phyloP scores from a whole-genome alignment of 1,140 invertebrate species.

The Scaptomyza montana region DNA sequence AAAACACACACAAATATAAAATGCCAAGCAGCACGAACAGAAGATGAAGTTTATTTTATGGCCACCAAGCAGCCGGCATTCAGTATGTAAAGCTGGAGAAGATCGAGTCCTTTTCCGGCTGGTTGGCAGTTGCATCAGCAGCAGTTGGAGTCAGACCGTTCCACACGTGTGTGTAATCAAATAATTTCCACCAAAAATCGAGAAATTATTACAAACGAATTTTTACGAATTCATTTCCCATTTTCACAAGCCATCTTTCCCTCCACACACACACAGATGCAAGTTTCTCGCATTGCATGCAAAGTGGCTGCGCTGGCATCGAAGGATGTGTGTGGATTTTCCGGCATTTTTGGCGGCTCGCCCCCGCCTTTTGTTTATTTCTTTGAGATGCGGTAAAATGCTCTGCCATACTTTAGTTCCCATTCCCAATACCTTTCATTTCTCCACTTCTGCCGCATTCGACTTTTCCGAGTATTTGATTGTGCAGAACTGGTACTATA shows the following conservation, averaged over 20 bases:
- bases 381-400: constrained; percentile 70
- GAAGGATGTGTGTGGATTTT: constrained; percentile 79
- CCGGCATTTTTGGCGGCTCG: constrained; percentile 68
- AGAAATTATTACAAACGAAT: constrained; percentile 78
- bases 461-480: constrained; percentile 38
- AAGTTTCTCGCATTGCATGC: constrained; percentile 71
- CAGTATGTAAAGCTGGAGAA: constrained; percentile 11
- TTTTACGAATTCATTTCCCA: constrained; percentile 78
- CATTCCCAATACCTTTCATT: too few relatives aligned
- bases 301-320: constrained; percentile 57
- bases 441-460: not conserved
- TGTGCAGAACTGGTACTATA: constrained; percentile 58
- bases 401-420: constrained; percentile 2
- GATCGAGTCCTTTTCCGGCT: constrained; percentile 14
- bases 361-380: constrained; percentile 72
- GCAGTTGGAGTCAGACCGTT: constrained; percentile 32
- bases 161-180: constrained; percentile 81
- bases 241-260: constrained; percentile 37
- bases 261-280: not conserved
- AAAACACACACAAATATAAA: constrained; percentile 16
- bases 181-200: constrained; percentile 77
- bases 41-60: constrained; percentile 81
- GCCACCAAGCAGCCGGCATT: constrained; percentile 29
- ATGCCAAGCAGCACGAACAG: constrained; percentile 45
- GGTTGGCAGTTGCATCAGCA: constrained; percentile 23